phyloP scores from a whole-genome alignment of 2,113 vertebrate species.

The Zosterops japonicus region DNA sequence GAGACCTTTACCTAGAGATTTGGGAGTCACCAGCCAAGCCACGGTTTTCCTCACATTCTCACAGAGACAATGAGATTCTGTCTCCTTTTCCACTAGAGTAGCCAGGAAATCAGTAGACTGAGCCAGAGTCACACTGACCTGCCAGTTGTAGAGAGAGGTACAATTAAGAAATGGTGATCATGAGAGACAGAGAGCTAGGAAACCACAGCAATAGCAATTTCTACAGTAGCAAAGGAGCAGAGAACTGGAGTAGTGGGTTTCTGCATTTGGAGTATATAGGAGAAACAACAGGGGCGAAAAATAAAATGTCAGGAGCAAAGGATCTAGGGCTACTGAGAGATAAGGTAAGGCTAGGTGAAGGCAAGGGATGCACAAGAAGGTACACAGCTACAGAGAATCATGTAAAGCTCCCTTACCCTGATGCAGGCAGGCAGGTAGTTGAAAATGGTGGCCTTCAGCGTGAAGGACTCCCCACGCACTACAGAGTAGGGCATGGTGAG shows the following conservation, averaged over 20 bases:
- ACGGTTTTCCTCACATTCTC: conserved; percentile 52
- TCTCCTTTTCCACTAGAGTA: not conserved
- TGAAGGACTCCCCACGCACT: conserved; percentile 84
- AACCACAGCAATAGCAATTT: not conserved
- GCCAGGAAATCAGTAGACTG: conserved; percentile 59
- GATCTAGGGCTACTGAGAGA: not conserved
- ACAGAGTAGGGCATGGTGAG: conserved; percentile 89
- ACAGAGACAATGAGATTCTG: conserved; percentile 70
- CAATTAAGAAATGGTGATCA: not conserved
- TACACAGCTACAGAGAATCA: not conserved
- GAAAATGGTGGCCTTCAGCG: conserved; percentile 82
- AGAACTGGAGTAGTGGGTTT: not conserved
- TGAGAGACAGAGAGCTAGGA: not conserved
- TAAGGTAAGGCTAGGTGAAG: not conserved
- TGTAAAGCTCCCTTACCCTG: conserved; percentile 74
- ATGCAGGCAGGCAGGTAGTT: conserved; percentile 84
- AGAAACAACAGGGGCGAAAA: not conserved
- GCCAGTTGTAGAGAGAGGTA: not conserved
- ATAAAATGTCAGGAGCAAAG: not conserved
- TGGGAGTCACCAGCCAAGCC: conserved; percentile 73
- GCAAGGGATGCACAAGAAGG: not conserved
- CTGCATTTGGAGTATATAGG: not conserved
- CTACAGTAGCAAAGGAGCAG: not conserved
- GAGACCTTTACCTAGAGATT: conserved; percentile 68
- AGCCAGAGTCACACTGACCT: conserved; percentile 66